Evolutionary conservation across 2,888 invertebrate species (phyloP), one percentile per base, ranked within the genome.

Genomic region (Leucophenga montana): DNA sequence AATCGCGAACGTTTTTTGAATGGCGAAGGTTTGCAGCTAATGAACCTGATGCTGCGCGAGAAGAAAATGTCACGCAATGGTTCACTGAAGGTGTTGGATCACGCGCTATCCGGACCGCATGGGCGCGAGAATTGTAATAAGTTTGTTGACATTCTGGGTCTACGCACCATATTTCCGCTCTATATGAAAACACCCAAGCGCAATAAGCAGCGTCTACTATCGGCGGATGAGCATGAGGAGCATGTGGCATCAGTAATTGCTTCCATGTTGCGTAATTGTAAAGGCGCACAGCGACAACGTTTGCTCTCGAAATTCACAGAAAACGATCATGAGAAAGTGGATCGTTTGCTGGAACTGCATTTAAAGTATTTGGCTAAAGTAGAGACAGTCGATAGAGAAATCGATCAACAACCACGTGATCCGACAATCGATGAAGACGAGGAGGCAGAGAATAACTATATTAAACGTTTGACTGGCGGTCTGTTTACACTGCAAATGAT

Each of bases 101-200:
- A 98, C 89, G 98, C 99, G 11, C 95, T 99, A 91, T 95, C 95
- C 1, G 98, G 98, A 0, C 92, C 93, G 0, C 96, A 98, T 85
- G 99, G 98, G 0, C 93, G 92, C 76, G 98, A 98, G 82, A 98
- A 98, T 88, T 97, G 98, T 87, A 97, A 96, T 86, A 99, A 99
- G 89, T 97, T 99, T 89, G 97, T 99, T 0, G 99, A 99, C 86
- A 99, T 99, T 83, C 91, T 99, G 27, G 98, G 99, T 0, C 91
- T 99, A 14, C 91, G 99, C 59, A 98, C 98, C 5, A 95, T 99
- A 72, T 99, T 99, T 89, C 99, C 99, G 0, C 90, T 99, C 0
- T 99, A 99, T 86, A 99, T 99, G 99, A 97, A 98, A 90, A 99
- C 99, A 0, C 99, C 99, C 0, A 95, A 95, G 82, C 93, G 94